These are phyloP conservation scores for Chamaetylas fuelleborni DNA, from an alignment of 2,113 vertebrate genomes.

Conservation along the genomic window DNA sequence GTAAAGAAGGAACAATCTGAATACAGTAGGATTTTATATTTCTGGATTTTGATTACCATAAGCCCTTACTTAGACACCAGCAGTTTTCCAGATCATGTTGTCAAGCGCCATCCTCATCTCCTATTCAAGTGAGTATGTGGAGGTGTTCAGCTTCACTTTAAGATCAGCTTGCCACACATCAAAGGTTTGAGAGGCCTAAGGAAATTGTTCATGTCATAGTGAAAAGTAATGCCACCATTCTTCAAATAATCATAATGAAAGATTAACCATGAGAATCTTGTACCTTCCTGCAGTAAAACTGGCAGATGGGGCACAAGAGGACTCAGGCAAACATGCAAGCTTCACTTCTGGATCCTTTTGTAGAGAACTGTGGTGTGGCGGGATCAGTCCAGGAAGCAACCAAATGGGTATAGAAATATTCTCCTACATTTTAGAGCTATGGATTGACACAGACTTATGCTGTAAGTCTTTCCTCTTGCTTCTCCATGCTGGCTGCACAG, in stretches of 20 bases:
- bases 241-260: not conserved
- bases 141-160: not conserved
- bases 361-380: accelerated
- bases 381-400: not conserved
- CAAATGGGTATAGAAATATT: not conserved
- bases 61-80: not conserved
- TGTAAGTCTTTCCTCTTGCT: not conserved
- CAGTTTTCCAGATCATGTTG: not conserved
- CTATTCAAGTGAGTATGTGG: not conserved
- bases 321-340: not conserved
- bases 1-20: not conserved
- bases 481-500: not conserved
- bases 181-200: not conserved
- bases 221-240: not conserved
- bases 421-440: not conserved
- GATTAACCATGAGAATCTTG: not conserved
- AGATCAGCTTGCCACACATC: not conserved
- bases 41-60: not conserved
- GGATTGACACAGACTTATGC: not conserved
- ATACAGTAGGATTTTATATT: not conserved
- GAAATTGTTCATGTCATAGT: not conserved
- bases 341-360: not conserved
- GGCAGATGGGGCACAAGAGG: not conserved
- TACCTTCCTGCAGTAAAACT: not conserved
- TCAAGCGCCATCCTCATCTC: not conserved